Evolutionary conservation across 2,888 invertebrate genomes (phyloP), one percentile per base, ranked within the genome.

Genomic region (Drosophila austrosaltans): DNA sequence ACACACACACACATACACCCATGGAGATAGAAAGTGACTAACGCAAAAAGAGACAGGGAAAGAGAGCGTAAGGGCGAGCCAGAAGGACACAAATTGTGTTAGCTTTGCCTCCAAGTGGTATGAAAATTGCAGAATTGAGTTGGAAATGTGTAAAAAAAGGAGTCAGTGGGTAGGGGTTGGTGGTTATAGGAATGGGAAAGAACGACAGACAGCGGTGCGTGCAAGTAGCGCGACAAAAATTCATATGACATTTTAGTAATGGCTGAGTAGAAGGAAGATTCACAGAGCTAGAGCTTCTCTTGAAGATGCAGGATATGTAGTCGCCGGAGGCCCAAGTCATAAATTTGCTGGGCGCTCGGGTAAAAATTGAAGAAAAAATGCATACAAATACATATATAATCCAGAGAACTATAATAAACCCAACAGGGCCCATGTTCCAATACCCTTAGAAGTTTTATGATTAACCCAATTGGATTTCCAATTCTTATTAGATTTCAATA

Each of bases 181-280:
- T 36, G 36, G 10, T 36, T 30, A 5, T 30, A 54, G 8, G 6
- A 48, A 2, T 16, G 0, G 22, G 3, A 6, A 1, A 3, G 7
- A 32, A 36, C 8, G 57, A 48, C 66, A 56, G 58, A 72, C 68
- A 78, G 71, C 71, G 71, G 69, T 72, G 79, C 84, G 82, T 78
- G 78, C 67, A 72, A 62, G 67, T 72, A 40, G 25, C 57, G 58
- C 58, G 58, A 40, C 40, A 78, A 78, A 78, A 78, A 79, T 78
- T 84, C 84, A 84, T 78, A 84, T 79, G 84, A 81, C 72, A 83
- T 81, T 81, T 73, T 57, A 60, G 77, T 57, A 73, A n/a, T 70
- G 68, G 69, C 63, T 76, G 56, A 40, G 44, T 60, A 54, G 32
- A 59, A 28, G 48, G n/a, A 36, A 32, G 63, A 48, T 36, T 72